A percentile compares a stretch with the other conserved stretches of the same genome.
Conservation (phyloP, 2,888 invertebrate species). For the Cyclophora punctaria region DNA sequence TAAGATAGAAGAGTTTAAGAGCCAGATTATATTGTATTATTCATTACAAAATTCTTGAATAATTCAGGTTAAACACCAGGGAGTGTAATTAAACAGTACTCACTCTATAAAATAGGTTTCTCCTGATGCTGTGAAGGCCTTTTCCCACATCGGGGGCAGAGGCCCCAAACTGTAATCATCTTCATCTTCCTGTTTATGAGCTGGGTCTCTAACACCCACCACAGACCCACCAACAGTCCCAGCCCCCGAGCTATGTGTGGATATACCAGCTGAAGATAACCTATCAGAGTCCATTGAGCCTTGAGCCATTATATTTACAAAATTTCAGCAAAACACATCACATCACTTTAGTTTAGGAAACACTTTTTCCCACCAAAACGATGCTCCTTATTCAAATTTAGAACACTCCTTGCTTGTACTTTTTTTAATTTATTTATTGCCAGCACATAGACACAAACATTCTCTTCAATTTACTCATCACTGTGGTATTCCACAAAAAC, state of each 20-base stretch:
- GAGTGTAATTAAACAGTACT: constrained; percentile 43
- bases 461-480: constrained; percentile 49
- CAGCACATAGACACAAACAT: constrained; percentile 12
- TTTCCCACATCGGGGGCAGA: constrained; percentile 97
- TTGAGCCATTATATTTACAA: constrained; percentile 48
- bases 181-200: constrained; percentile 71
- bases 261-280: constrained; percentile 66
- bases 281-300: constrained; percentile 67
- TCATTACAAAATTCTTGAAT: too few relatives aligned
- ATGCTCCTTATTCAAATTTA: constrained; percentile 16
- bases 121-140: constrained; percentile 96
- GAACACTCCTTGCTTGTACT: constrained; percentile 13
- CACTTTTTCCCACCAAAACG: constrained; percentile 19
- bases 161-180: constrained; percentile 90
- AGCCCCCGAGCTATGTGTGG: constrained; percentile 66
- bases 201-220: constrained; percentile 60
- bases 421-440: constrained; percentile 15
- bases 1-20: too few relatives aligned
- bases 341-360: constrained; percentile 11
- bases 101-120: constrained; percentile 98
- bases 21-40: too few relatives aligned
- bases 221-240: constrained; percentile 67
- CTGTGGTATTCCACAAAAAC: constrained; percentile 55
- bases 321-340: constrained; percentile 13
- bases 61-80: too few relatives aligned